Evolutionary conservation across 2,113 vertebrate genomes (phyloP).

Genomic region (Piaya cayana): DNA sequence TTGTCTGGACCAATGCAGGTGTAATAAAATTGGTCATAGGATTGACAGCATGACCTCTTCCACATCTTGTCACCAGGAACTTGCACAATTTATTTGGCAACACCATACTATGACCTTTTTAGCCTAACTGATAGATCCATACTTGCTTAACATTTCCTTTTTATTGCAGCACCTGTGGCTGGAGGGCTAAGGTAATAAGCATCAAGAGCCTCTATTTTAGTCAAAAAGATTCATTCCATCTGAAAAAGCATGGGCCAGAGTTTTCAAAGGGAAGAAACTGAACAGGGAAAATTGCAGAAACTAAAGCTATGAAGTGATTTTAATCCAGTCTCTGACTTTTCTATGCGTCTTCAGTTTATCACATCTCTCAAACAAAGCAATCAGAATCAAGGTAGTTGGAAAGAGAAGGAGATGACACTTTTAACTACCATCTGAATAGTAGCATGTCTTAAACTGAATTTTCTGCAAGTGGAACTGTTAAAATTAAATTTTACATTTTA

Average conservation of each 20-base stretch:
- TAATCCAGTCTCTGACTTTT: background rate
- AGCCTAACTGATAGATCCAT: background rate
- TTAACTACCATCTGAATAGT: background rate
- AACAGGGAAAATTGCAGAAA: background rate
- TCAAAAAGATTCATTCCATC: background rate
- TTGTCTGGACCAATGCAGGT: background rate
- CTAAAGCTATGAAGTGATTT: background rate
- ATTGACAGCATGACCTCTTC: background rate
- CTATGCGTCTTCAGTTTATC: background rate
- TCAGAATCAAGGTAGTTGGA: background rate
- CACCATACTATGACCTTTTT: background rate
- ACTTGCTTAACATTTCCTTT: background rate
- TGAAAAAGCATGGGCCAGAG: background rate
- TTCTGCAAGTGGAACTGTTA: background rate
- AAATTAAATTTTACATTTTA: background rate
- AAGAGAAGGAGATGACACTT: background rate
- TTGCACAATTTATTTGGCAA: background rate
- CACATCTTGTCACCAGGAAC: background rate
- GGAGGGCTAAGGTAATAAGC: background rate
- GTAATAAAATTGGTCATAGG: background rate
- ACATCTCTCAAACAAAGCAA: background rate
- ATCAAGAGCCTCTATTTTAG: background rate
- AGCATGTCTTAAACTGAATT: background rate
- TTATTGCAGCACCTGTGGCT: background rate
- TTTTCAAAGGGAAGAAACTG: background rate